phyloP scores from a whole-genome alignment of 2,113 vertebrate species.

The Capra hircus region DNA sequence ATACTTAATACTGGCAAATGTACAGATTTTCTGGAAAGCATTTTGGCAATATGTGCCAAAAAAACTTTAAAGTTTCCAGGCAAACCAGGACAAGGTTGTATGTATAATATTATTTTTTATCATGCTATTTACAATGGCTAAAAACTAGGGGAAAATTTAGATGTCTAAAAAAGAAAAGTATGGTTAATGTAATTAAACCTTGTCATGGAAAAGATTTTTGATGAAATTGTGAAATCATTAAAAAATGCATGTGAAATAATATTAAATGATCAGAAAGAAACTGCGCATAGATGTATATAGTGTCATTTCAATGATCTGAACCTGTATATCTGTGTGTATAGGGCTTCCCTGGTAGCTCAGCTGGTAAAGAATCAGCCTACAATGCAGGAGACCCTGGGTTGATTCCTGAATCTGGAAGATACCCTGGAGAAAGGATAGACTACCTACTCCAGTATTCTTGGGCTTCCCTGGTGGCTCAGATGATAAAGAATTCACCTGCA shows the following conservation, averaged over 20 bases:
- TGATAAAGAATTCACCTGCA: background rate
- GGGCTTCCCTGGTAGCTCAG: background rate
- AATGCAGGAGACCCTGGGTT: background rate
- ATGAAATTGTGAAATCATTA: background rate
- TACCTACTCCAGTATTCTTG: background rate
- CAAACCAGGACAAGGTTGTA: background rate
- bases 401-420: background rate
- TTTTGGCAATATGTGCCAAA: background rate
- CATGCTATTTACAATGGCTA: background rate
- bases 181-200: background rate
- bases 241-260: background rate
- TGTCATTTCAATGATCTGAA: background rate
- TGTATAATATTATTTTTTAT: background rate
- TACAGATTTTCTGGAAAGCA: slow-evolving; percentile 38
- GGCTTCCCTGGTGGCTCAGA: background rate
- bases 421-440: background rate
- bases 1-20: slow-evolving; percentile 1
- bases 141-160: background rate
- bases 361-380: background rate
- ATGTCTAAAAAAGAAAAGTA: background rate
- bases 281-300: background rate
- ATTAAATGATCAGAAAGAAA: background rate
- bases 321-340: background rate
- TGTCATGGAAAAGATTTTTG: background rate
- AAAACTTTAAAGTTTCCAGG: background rate